Conservation (phyloP, 2,888 invertebrate genomes). For the Polyommatus iphigenia region DNA sequence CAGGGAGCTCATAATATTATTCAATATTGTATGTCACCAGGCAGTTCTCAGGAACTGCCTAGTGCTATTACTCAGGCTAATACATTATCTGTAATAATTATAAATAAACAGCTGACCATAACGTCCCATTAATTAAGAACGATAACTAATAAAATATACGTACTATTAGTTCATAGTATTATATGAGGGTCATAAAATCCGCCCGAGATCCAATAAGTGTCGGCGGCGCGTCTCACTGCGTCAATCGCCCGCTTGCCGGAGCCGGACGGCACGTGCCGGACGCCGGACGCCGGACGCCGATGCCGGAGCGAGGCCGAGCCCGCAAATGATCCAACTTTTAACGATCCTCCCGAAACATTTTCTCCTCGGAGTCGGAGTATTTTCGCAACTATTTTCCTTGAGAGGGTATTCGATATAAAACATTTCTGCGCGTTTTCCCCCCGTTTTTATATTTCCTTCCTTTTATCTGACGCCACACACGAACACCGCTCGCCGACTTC, state of each 20-base stretch:
- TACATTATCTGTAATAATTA: no score
- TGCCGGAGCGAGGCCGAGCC: neutral
- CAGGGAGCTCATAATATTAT: no score
- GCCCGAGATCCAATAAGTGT: neutral
- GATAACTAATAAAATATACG: neutral
- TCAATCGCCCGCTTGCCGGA: neutral
- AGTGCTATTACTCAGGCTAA: no score
- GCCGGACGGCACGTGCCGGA: neutral
- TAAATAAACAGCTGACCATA: neutral
- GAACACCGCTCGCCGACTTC: neutral
- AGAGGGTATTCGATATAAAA: slow-evolving; percentile 16
- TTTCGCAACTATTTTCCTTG: slow-evolving; percentile 13
- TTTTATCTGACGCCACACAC: slow-evolving; percentile 3
- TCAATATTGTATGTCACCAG: no score
- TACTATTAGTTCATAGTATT: neutral
- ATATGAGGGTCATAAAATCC: neutral
- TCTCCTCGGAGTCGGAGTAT: neutral
- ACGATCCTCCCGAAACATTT: neutral
- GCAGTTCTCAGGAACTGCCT: no score
- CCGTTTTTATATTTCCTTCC: slow-evolving; percentile 19
- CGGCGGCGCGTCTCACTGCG: neutral
- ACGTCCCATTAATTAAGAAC: neutral
- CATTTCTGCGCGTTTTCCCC: slow-evolving; percentile 7
- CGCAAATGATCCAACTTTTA: slow-evolving; percentile 10
- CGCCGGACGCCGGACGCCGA: neutral